Evolutionary conservation across 2,113 vertebrate species (phyloP), one percentile per base, ranked within the genome.

Genomic region (Todiramphus saurophagus): DNA sequence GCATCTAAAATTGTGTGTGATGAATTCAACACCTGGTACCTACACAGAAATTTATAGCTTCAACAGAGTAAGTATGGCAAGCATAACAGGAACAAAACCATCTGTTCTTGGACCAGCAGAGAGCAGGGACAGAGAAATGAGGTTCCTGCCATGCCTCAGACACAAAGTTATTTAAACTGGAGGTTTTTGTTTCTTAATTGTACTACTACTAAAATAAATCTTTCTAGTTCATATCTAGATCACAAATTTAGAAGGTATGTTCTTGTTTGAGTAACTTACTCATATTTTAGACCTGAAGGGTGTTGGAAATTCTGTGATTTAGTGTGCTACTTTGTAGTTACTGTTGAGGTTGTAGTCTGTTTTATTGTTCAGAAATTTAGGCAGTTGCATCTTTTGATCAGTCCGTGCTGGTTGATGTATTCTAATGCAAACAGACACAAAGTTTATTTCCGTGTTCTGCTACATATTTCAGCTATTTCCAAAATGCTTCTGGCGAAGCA

Each of bases 361-460:
- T 77, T 59, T 51, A 13, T 28, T 30, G 28, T 33, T 77, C 59
- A 84, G 72, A 43, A 35, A 80, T 89, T 39, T 37, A 28, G 55
- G 56, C 63, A 74, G 37, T 55, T 53, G 17, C 8, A 10, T 19
- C 48, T 85, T 37, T 44, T 62, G 35, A 62, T 53, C 37, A 30
- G 55, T 37, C 50, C 4, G 0, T 16, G 37, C 44, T 84, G 30
- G 31, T 24, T 86, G 41, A 58, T 41, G 44, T 46, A 30, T 68
- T 46, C 33, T 72, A 39, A 78, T 5, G 13, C 0, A 3, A 76
- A 23, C 58, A 76, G 84, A 78, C 39, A 20, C 25, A 27, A 58
- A 83, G 37, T 77, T 93, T 75, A 46, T 89, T 94, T 92, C 81
- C 46, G 23, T 74, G 50, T 77, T 83, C 68, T 86, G 28, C 33